Evolutionary conservation across 2,797 vertebrate species (phyloP), one percentile per base, ranked within the genome.

Genomic region (Phoebastria nigripes): DNA sequence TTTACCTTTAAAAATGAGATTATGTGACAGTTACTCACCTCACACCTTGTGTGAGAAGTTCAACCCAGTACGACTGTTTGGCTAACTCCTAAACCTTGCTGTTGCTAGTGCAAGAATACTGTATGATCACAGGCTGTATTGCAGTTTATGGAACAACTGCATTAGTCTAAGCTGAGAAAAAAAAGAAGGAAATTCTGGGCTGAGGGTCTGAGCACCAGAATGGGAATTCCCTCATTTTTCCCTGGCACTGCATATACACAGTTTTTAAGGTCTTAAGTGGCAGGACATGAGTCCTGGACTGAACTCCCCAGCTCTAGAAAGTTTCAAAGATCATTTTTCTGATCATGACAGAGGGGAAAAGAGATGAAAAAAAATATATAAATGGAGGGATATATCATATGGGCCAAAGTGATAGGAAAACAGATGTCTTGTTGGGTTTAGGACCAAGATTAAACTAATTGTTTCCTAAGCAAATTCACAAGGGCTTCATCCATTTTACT

Each of bases 261-360:
- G 28, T 22, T 63, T 56, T 46, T 33, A 62, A 54, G 11, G 10
- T 56, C 21, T 46, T 19, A 62, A 67, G n/a, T 18, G 44, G 29
- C 31, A 69, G 52, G 33, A 49, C 1, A 6, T 1, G 14, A 78
- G 31, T 28, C 28, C 51, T 31, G 31, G 7, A n/a, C 47, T 67
- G 54, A 86, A 58, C 26, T 77, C 20, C 19, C 29, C 6, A 9
- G 0, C 56, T 39, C 33, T 42, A 51, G 28, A 22, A 44, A 35
- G 29, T 22, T 67, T 59, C 39, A 39, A 39, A 37, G 25, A 21
- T 80, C 9, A 35, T n/a, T 56, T 66, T 82, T 52, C 28, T 47
- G 26, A 33, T 29, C 0, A 0, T 6, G 19, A 56, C 54, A 77
- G 33, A 65, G 21, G 4, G 9, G 9, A 8, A 52, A 66, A 63